These are phyloP conservation scores for Scomber scombrus DNA, from an alignment of 2,113 vertebrate species.

Conservation along the genomic window DNA sequence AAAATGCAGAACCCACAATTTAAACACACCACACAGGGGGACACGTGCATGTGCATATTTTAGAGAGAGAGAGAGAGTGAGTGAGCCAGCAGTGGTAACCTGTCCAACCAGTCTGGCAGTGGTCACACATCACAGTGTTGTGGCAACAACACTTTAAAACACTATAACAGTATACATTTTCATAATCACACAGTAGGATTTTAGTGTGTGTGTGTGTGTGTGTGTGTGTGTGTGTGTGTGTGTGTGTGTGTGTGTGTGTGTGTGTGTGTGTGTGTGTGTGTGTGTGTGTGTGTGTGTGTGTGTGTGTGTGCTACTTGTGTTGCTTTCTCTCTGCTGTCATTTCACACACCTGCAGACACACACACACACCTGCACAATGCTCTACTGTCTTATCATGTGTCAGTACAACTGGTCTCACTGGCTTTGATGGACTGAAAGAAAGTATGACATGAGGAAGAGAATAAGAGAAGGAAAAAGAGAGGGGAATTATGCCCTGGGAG, in stretches of 20 bases:
- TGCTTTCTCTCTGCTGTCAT: conserved; percentile 4
- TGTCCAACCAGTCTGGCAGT: conserved; percentile 59
- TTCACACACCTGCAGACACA: conserved; percentile 17
- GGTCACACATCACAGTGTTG: conserved; percentile 44
- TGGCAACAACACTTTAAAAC: conserved; percentile 46
- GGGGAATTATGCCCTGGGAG: background rate
- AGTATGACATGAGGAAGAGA: conserved; percentile 6
- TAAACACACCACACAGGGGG: background rate
- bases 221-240: conserved; percentile 13
- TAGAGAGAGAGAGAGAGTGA: background rate
- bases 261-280: conserved; percentile 14
- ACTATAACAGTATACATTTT: conserved; percentile 38
- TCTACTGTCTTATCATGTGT: conserved; percentile 39
- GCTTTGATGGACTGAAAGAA: conserved; percentile 12
- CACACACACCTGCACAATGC: background rate
- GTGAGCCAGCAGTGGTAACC: conserved; percentile 22
- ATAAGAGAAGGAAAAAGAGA: conserved; percentile 22
- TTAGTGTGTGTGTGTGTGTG: conserved; percentile 11
- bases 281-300: conserved; percentile 12
- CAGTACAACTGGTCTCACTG: conserved; percentile 41
- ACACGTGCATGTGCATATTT: background rate
- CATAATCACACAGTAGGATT: background rate
- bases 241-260: too few relatives aligned
- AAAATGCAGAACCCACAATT: conserved; percentile 1
- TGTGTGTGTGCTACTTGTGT: conserved; percentile 14